Conservation (phyloP, 2,797 vertebrate species). For the Rhinichthys osculus region DNA sequence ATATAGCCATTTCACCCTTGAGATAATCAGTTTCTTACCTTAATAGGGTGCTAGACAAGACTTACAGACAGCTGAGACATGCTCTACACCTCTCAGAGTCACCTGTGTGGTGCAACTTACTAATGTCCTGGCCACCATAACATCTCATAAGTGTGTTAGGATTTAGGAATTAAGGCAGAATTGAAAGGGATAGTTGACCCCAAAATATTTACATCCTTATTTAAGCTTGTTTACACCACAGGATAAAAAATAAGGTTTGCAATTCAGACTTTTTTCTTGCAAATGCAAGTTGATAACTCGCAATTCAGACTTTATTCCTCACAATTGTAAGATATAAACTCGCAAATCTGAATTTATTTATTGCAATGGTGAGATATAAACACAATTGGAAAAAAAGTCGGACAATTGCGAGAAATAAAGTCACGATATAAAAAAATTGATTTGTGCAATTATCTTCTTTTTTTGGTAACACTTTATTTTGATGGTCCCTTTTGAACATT, state of each 20-base stretch:
- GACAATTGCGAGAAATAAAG: not conserved
- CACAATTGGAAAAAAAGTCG: not conserved
- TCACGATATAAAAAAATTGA: not conserved
- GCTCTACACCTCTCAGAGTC: not conserved
- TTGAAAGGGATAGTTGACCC: not conserved
- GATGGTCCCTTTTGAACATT: too few species aligned
- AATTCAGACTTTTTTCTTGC: too few species aligned
- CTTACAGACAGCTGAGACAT: conserved; percentile 40
- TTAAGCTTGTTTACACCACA: not conserved
- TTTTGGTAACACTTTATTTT: too few species aligned
- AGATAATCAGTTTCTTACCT: conserved; percentile 53
- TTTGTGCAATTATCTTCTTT: not conserved
- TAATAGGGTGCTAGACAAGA: conserved; percentile 50
- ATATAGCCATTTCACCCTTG: conserved; percentile 34
- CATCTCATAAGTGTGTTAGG: conserved; percentile 10
- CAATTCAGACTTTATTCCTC: not conserved
- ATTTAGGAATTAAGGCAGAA: not conserved
- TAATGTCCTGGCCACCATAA: conserved; percentile 2
- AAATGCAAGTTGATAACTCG: not conserved
- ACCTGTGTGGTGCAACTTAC: conserved; percentile 3
- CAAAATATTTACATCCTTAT: not conserved
- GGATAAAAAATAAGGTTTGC: too few species aligned
- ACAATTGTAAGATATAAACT: not conserved
- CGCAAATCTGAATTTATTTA: not conserved
- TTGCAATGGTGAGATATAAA: not conserved